phyloP scores from a whole-genome alignment of 23 tunicate species.

The Trididemnum clinides region DNA sequence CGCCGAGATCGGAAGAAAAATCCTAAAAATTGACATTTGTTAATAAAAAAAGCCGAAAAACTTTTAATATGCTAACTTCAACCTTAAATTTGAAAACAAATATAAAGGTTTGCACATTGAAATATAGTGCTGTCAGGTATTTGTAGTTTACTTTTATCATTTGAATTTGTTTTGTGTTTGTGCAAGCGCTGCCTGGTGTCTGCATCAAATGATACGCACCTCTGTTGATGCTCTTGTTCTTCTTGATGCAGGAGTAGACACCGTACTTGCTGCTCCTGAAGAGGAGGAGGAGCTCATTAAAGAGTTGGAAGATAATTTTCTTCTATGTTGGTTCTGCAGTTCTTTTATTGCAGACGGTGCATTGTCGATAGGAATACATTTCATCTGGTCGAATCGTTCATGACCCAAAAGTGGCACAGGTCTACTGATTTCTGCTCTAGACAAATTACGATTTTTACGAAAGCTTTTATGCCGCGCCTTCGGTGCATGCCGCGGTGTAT shows the following conservation, averaged over 20 bases:
- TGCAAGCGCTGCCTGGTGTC: no score
- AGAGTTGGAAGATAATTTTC: slow-evolving; percentile 70
- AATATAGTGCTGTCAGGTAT: no score
- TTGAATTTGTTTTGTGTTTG: no score
- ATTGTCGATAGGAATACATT: slow-evolving; percentile 54
- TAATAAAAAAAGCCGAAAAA: no score
- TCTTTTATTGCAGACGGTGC: background rate
- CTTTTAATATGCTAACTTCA: no score
- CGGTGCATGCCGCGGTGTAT: background rate
- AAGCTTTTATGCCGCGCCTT: slow-evolving; percentile 1
- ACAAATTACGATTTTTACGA: slow-evolving; percentile 30
- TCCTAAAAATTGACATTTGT: slow-evolving; percentile 7
- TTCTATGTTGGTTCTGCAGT: slow-evolving; percentile 42
- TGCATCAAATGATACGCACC: slow-evolving; percentile 21
- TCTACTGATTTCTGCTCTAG: slow-evolving; percentile 47
- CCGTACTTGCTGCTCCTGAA: slow-evolving; percentile 47
- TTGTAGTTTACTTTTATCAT: no score
- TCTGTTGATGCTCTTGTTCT: slow-evolving; percentile 46
- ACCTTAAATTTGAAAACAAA: no score
- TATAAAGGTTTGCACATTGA: no score
- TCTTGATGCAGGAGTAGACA: slow-evolving; percentile 62
- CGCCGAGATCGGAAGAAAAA: slow-evolving; percentile 49
- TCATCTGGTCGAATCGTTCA: slow-evolving; percentile 58
- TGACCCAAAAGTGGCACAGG: slow-evolving; percentile 66
- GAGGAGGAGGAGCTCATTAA: slow-evolving; percentile 67